Evolutionary conservation across 2,113 vertebrate species (phyloP).

Genomic region (Ramphastos sulfuratus): DNA sequence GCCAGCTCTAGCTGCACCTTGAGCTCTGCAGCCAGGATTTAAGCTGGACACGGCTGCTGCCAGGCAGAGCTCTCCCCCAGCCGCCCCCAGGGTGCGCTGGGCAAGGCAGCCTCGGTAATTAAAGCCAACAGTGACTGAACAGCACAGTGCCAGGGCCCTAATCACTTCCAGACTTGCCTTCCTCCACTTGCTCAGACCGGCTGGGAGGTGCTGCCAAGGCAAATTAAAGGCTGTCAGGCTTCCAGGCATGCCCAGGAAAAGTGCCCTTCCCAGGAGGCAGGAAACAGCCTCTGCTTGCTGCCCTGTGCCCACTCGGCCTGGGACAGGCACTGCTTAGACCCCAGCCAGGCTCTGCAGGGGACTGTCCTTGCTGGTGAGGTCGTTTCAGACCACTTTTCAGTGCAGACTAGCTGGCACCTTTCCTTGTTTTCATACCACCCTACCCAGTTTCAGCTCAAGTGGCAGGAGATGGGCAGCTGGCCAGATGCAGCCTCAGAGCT

Average conservation of each 20-base stretch:
- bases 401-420: neutral
- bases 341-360: too few relatives aligned
- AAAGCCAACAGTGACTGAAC: constrained; percentile 63
- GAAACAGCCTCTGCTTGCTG: constrained; percentile 1
- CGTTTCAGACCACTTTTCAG: constrained; percentile 10
- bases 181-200: neutral
- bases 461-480: neutral
- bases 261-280: neutral
- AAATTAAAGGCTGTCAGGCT: constrained; percentile 20
- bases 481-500: neutral
- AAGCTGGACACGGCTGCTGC: constrained; percentile 33
- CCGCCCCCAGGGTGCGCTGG: constrained; percentile 22
- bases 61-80: neutral
- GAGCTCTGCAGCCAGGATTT: constrained; percentile 1
- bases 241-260: constrained; percentile 14
- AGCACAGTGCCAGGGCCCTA: constrained; percentile 18
- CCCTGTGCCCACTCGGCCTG: neutral
- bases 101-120: constrained; percentile 63
- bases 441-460: neutral
- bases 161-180: constrained; percentile 65
- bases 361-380: neutral
- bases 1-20: neutral
- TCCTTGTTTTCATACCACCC: neutral
- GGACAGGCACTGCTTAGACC: neutral
- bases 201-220: constrained; percentile 22